These are phyloP conservation scores for Palaemon carinicauda DNA, from an alignment of 1,140 invertebrate genomes.

Conservation along the genomic window DNA sequence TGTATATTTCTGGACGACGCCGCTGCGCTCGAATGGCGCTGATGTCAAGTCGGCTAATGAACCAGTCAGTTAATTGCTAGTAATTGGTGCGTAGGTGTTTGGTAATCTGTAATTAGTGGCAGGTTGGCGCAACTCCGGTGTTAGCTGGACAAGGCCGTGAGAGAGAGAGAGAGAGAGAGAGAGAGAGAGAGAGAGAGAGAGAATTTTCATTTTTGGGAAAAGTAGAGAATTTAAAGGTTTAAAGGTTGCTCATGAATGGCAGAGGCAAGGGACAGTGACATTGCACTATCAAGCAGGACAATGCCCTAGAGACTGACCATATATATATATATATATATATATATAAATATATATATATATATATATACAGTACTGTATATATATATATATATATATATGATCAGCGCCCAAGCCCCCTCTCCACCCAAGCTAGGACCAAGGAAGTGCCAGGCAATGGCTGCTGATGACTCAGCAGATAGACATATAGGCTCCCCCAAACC, in stretches of 20 bases:
- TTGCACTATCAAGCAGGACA: too few species aligned
- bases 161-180: neutral
- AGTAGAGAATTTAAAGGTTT: too few species aligned
- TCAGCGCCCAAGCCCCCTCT: too few species aligned
- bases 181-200: neutral
- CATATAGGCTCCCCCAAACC: too few species aligned
- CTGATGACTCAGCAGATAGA: too few species aligned
- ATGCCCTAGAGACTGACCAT: too few species aligned
- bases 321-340: neutral
- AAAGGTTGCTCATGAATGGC: too few species aligned
- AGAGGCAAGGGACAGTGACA: too few species aligned
- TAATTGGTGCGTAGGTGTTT: slow-evolving; percentile 28
- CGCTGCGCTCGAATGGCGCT: neutral
- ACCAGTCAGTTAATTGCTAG: slow-evolving; percentile 21
- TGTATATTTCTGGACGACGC: neutral
- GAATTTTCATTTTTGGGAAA: too few species aligned
- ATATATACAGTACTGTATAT: too few species aligned
- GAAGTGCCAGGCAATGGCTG: too few species aligned
- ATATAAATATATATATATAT: neutral
- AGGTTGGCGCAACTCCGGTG: slow-evolving; percentile 1
- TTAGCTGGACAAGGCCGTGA: neutral
- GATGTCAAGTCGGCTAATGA: slow-evolving; percentile 9
- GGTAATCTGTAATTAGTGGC: slow-evolving; percentile 18
- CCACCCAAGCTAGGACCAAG: too few species aligned
- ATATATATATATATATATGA: neutral